Evolutionary conservation across 1,140 invertebrate genomes (phyloP).

Genomic region (Portunus trituberculatus): DNA sequence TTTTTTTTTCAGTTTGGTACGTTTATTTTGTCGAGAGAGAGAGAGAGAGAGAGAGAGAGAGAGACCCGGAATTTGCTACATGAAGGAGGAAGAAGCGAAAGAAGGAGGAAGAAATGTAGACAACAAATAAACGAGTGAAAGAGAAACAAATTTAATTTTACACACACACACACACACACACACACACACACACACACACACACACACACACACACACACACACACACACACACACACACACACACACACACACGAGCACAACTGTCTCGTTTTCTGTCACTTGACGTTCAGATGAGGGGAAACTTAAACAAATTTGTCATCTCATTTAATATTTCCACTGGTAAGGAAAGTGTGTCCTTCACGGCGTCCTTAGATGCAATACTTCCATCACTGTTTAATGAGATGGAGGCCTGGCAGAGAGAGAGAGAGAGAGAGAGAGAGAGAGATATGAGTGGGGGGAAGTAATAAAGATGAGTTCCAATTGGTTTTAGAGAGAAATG

Average conservation of each 20-base stretch:
- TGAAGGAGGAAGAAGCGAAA: too few relatives aligned
- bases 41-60: too few relatives aligned
- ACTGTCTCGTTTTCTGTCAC: background rate
- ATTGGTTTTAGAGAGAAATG: background rate
- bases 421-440: background rate
- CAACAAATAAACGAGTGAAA: too few relatives aligned
- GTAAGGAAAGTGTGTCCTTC: background rate
- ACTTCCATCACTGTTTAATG: background rate
- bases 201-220: too few relatives aligned
- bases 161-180: too few relatives aligned
- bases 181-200: too few relatives aligned
- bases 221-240: too few relatives aligned
- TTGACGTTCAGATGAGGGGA: background rate
- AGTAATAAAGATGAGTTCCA: background rate
- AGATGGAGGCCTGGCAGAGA: background rate
- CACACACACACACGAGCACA: background rate
- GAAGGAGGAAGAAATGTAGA: too few relatives aligned
- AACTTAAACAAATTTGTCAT: background rate
- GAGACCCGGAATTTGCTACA: too few relatives aligned
- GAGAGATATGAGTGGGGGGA: background rate
- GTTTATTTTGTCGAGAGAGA: too few relatives aligned
- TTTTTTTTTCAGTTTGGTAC: too few relatives aligned
- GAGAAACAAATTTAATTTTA: too few relatives aligned
- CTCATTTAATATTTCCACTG: background rate
- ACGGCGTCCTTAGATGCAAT: background rate